Base-by-base conservation (phyloP, 1,140 invertebrate species). In the Solen grandis region DNA sequence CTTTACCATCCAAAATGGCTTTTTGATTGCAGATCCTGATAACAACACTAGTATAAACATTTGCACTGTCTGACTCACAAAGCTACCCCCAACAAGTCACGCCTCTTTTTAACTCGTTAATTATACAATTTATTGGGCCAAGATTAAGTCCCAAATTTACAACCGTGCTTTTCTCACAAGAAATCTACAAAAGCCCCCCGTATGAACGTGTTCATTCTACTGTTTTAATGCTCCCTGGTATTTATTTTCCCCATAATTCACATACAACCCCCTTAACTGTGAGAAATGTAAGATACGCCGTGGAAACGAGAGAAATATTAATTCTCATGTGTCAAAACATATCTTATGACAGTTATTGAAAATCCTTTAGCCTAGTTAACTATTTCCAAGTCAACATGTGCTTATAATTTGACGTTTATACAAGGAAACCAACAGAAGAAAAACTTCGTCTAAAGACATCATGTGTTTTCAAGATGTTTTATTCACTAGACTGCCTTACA, bases 291-390 rank as follows among this genome's bases (percentile, higher is more conserved):
- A 63, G 36, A 22, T 41, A 75, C 65, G 29, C 59, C 73, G 59
- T 75, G 59, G 73, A 52, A 63, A 75, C 57, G 73, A 63, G 57
- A 62, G 57, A 62, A 62, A 36, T 50, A 75, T 75, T 75, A 75
- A 75, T 75, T 75, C 73, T 63, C 73, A 75, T 63, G 73, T 75
- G 73, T 75, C 73, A 63, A 75, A 75, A 75, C 73, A 75, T 29
- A 38, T 36, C 73, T 62, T 75, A 75, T 63, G 60, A 63, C 73
- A 73, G 59, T 63, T 52, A 63, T 22, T 29, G 35, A 63, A 50
- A 41, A 33, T n/a, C 36, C 38, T 35, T 62, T 27, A 65, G 29
- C 60, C 73, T 75, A 46, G 73, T 75, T 75, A 75, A 63, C 73
- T 35, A 31, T 33, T 38, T 35, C 27, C 52, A n/a, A 16, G 36